Percentiles rank a stretch among this genome's conserved stretches.
These are phyloP conservation scores for Neuroterus valhalla DNA, from an alignment of 1,140 invertebrate species.

Conservation along the genomic window DNA sequence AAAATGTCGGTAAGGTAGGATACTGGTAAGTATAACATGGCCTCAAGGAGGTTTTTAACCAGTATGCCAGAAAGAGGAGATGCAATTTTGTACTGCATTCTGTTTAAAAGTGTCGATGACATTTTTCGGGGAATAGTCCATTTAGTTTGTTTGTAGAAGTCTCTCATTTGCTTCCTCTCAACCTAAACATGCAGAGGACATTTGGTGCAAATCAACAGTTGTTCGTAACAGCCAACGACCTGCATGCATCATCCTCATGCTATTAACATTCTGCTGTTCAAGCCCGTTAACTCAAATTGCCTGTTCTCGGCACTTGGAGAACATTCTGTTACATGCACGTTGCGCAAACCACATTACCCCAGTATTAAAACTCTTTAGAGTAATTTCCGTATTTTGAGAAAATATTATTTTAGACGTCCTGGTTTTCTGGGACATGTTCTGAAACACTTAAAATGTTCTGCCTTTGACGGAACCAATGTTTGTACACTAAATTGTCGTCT, in stretches of 20 bases:
- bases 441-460: too few relatives aligned
- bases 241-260: slow-evolving; percentile 51
- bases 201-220: slow-evolving; percentile 17
- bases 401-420: too few relatives aligned
- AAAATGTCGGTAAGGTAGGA: too few relatives aligned
- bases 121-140: background rate
- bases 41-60: too few relatives aligned
- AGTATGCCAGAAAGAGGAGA: too few relatives aligned
- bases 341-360: background rate
- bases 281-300: background rate
- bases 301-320: background rate
- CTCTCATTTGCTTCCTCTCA: slow-evolving; percentile 15
- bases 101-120: background rate
- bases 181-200: slow-evolving; percentile 24
- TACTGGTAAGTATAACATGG: too few relatives aligned
- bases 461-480: too few relatives aligned
- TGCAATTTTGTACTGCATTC: too few relatives aligned
- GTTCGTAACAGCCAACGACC: slow-evolving; percentile 38
- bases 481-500: too few relatives aligned
- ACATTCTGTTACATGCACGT: background rate
- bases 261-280: slow-evolving; percentile 3
- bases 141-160: background rate
- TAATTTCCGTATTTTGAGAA: too few relatives aligned
- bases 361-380: too few relatives aligned
- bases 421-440: too few relatives aligned